Evolutionary conservation across 2,888 invertebrate species (phyloP), one percentile per base, ranked within the genome.

Genomic region (Andricus quercusramuli): DNA sequence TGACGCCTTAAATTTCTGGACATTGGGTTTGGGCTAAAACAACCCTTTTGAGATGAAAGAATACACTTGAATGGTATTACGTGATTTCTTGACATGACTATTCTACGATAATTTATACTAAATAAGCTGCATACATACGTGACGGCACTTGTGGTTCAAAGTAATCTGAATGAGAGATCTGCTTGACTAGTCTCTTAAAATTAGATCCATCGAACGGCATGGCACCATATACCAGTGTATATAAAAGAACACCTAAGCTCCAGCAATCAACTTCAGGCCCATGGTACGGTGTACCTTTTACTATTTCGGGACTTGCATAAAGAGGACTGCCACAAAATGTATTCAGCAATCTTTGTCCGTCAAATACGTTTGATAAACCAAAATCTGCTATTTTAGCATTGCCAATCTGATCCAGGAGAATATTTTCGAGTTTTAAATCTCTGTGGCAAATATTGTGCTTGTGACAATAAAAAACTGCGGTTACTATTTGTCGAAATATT

Each of bases 161-260:
- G 93, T 99, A 99, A 93, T 99, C 98, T 8, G 99, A 99, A 91
- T 97, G 97, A 89, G 99, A 98, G 91, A 99, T 99, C 94, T 99
- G 99, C 91, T 97, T 96, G 84, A 99, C 98, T 90, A 99, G 95
- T 89, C 98, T 96, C 93, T 98, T 98, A 93, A 99, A 99, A 94
- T 99, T 99, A 84, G 98, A 98, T 83, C 99, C 99, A 94, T 99
- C 99, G 93, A 99, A 99, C 78, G 97, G 99, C 99, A 99, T 99
- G 85, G 99, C 98, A 88, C 99, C 99, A 93, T 99, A 99, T 86
- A 99, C 99, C 90, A 99, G 94, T 70, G 99, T 99, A 93, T 99
- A 99, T 15, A 99, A 94, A 74, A 99, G 94, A 76, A 99, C 99
- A 79, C 99, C 99, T 83, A 99, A 94, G 37, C 99, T 99, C 99